Conservation (phyloP, 2,113 vertebrate genomes). For the Pangasianodon gigas region DNA sequence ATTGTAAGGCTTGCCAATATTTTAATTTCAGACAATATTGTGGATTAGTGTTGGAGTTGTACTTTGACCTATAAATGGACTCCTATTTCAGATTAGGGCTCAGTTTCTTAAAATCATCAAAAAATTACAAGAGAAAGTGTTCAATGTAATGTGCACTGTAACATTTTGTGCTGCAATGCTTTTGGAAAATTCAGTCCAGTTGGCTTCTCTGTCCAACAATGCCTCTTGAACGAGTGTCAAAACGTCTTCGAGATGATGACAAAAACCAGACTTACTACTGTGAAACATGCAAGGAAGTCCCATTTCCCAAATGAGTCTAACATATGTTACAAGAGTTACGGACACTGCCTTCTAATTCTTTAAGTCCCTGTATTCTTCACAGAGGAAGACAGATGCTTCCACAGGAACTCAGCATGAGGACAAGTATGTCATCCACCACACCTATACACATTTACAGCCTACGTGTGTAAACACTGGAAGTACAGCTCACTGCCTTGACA, state of each 20-base stretch:
- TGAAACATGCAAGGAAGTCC: not conserved
- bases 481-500: not conserved
- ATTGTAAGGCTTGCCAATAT: not conserved
- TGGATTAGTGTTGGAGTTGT: not conserved
- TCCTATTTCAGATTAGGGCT: not conserved
- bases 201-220: not conserved
- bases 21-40: not conserved
- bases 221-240: not conserved
- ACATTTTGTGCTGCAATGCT: not conserved
- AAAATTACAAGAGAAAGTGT: not conserved
- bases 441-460: conserved; percentile 10
- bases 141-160: not conserved
- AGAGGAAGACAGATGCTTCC: conserved; percentile 53
- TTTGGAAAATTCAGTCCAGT: not conserved
- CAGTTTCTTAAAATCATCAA: not conserved
- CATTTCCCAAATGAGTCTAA: not conserved
- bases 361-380: conserved; percentile 1
- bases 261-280: conserved; percentile 5
- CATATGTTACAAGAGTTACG: not conserved
- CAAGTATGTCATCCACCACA: not conserved
- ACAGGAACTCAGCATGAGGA: conserved; percentile 29
- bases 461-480: not conserved
- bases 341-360: not conserved
- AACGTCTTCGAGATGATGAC: not conserved
- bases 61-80: not conserved